These are phyloP conservation scores for Globicephala melas DNA, from an alignment of 2,113 vertebrate genomes.

Conservation along the genomic window DNA sequence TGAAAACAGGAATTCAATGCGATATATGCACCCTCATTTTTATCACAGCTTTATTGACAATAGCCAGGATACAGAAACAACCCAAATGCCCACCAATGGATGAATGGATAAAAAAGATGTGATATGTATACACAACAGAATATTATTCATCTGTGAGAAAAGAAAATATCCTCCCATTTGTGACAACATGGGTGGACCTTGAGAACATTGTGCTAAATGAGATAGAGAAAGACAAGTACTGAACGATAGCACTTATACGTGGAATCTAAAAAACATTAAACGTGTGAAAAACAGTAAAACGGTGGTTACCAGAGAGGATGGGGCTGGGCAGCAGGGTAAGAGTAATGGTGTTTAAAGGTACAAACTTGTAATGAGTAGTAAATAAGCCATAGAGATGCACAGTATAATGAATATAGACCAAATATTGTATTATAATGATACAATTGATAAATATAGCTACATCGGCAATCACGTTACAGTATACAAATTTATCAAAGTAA, in stretches of 20 bases:
- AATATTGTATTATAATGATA: not conserved
- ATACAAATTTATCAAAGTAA: not conserved
- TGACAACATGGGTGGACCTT: not conserved
- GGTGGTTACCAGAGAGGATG: not conserved
- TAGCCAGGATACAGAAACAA: not conserved
- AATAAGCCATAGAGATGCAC: not conserved
- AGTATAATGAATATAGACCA: no score
- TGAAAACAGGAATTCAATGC: not conserved
- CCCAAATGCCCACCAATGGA: not conserved
- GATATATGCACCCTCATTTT: not conserved
- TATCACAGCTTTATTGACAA: accelerated
- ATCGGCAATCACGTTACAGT: not conserved
- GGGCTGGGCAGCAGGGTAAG: not conserved
- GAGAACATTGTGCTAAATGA: not conserved
- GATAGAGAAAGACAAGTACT: not conserved
- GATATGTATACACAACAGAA: accelerated
- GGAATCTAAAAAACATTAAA: not conserved
- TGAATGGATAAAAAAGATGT: not conserved
- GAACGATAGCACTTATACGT: not conserved
- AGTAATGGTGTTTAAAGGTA: not conserved
- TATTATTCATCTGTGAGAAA: not conserved
- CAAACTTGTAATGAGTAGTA: not conserved
- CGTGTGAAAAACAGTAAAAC: not conserved
- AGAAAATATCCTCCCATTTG: not conserved
- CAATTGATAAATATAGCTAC: not conserved